phyloP scores from a whole-genome alignment of 2,888 invertebrate species.

The Parnassius orleans region DNA sequence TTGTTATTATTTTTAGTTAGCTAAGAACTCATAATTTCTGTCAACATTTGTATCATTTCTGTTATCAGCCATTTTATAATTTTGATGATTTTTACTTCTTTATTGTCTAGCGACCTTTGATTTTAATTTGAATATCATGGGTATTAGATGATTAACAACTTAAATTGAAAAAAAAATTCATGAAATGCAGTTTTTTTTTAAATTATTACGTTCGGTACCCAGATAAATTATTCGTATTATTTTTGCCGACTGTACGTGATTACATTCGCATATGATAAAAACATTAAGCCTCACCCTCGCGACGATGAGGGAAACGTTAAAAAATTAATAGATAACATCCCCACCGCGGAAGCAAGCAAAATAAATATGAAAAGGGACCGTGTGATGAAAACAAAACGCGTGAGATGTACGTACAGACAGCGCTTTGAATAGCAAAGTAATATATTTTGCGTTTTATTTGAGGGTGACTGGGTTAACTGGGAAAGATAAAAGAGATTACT shows the following conservation, averaged over 20 bases:
- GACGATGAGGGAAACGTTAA: slow-evolving; percentile 37
- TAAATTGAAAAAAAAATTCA: no score
- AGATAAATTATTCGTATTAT: not conserved
- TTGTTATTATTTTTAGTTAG: no score
- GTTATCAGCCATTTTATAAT: no score
- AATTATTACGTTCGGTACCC: no score
- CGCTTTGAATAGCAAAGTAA: slow-evolving; percentile 15
- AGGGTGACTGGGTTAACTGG: slow-evolving; percentile 11
- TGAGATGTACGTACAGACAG: slow-evolving; percentile 21
- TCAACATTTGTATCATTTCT: no score
- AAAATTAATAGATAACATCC: slow-evolving; percentile 40
- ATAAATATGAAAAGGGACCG: slow-evolving; percentile 42
- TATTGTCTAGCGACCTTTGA: no score
- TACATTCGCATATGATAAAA: slow-evolving; percentile 17
- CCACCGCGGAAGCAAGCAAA: slow-evolving; percentile 38
- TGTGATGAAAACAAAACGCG: slow-evolving; percentile 43
- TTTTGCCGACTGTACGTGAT: slow-evolving; percentile 7
- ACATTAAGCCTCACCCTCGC: slow-evolving; percentile 25
- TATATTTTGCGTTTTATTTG: slow-evolving; percentile 13
- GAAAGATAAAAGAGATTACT: not conserved
- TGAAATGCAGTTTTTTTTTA: no score
- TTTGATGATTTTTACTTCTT: no score
- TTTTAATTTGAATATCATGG: no score
- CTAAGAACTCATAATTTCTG: no score
- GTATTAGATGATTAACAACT: no score